Conservation (phyloP, 2,888 invertebrate genomes). For the Agrotis segetum region DNA sequence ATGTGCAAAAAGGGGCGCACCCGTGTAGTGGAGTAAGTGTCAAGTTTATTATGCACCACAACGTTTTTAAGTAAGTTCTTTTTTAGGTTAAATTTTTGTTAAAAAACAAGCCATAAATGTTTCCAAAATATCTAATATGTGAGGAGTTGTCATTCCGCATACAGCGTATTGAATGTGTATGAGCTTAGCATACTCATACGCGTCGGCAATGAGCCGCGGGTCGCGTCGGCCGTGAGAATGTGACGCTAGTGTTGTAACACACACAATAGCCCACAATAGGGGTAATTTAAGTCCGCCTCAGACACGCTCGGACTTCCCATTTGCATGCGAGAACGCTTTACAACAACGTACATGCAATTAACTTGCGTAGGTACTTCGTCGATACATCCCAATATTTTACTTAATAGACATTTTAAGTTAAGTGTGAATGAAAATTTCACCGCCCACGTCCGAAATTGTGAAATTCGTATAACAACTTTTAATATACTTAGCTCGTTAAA, state of each 20-base stretch:
- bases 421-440: slow-evolving; percentile 46
- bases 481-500: slow-evolving; percentile 23
- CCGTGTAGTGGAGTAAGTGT: too few relatives aligned
- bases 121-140: too few relatives aligned
- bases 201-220: slow-evolving; percentile 64
- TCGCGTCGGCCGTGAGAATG: slow-evolving; percentile 84
- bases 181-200: slow-evolving; percentile 44
- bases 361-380: slow-evolving; percentile 40
- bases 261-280: slow-evolving; percentile 83
- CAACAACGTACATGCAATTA: slow-evolving; percentile 59
- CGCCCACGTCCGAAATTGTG: slow-evolving; percentile 29
- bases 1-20: too few relatives aligned
- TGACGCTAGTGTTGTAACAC: slow-evolving; percentile 85
- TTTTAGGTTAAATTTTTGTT: too few relatives aligned
- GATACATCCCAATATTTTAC: slow-evolving; percentile 53
- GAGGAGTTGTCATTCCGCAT: too few relatives aligned
- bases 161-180: slow-evolving; percentile 65
- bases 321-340: slow-evolving; percentile 71
- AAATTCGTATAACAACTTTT: slow-evolving; percentile 47
- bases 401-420: slow-evolving; percentile 35
- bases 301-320: slow-evolving; percentile 80
- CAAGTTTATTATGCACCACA: too few relatives aligned
- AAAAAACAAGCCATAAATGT: too few relatives aligned
- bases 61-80: too few relatives aligned
- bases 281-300: slow-evolving; percentile 82